phyloP scores from a whole-genome alignment of 2,113 vertebrate species.

The Acinonyx jubatus region DNA sequence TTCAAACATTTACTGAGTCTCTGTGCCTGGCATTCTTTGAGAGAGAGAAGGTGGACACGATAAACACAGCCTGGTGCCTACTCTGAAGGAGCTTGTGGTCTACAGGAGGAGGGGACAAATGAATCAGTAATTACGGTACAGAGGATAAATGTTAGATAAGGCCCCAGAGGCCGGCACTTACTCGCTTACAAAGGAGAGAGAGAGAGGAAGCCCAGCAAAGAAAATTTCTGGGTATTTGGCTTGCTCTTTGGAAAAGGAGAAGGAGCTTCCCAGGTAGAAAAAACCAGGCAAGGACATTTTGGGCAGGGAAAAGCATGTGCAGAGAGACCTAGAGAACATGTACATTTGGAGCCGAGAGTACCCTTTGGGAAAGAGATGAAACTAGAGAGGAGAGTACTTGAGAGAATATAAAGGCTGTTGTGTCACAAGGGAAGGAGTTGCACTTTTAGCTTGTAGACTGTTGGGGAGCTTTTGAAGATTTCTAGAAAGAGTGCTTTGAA shows the following conservation, averaged over 20 bases:
- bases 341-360: neutral
- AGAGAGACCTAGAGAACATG: neutral
- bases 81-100: neutral
- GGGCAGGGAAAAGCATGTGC: neutral
- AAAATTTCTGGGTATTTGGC: neutral
- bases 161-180: neutral
- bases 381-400: neutral
- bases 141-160: neutral
- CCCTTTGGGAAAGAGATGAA: neutral
- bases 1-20: neutral
- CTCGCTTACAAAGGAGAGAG: neutral
- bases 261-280: slow-evolving; percentile 4
- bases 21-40: neutral
- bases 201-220: neutral
- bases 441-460: neutral
- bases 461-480: slow-evolving; percentile 23
- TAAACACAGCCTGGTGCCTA: neutral
- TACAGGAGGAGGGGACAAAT: neutral
- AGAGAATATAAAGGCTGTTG: neutral
- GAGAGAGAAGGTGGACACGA: neutral
- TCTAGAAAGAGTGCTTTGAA: slow-evolving; percentile 39
- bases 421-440: neutral
- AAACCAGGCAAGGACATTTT: neutral
- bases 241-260: slow-evolving; percentile 36
- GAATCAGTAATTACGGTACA: neutral